Evolutionary conservation across 2,113 vertebrate species (phyloP).

Genomic region (Callaeas wilsoni): DNA sequence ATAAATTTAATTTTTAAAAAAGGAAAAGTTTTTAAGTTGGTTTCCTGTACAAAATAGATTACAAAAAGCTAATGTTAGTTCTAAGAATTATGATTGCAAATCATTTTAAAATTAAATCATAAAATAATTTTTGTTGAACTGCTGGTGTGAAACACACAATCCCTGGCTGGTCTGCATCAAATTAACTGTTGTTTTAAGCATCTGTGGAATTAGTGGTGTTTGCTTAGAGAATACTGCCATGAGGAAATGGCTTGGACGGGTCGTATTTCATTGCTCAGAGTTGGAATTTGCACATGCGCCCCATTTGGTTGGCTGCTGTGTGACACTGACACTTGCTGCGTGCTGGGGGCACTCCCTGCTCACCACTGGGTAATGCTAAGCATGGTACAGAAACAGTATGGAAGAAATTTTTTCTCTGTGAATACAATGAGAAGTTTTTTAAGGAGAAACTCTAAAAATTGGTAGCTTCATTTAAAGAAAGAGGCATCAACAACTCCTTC

Average conservation of each 20-base stretch:
- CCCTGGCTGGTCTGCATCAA: background rate
- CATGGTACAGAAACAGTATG: background rate
- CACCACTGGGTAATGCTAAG: background rate
- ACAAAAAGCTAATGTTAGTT: background rate
- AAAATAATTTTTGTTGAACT: background rate
- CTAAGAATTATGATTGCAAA: background rate
- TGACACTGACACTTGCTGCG: accelerated
- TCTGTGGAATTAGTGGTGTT: background rate
- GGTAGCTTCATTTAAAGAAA: background rate
- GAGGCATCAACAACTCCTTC: background rate
- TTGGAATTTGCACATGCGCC: background rate
- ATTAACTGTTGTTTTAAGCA: background rate
- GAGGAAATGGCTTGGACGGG: background rate
- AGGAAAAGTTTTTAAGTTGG: background rate
- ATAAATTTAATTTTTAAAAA: background rate
- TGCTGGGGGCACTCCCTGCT: background rate
- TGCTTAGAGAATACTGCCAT: background rate
- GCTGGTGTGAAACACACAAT: background rate
- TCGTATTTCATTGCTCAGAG: background rate
- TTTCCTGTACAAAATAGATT: background rate
- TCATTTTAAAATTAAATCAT: background rate
- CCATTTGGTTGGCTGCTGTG: background rate
- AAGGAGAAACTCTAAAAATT: background rate
- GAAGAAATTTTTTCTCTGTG: background rate
- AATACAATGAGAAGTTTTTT: background rate